Evolutionary conservation across 2,797 vertebrate genomes (phyloP).

Genomic region (Hephaestus fuliginosus): DNA sequence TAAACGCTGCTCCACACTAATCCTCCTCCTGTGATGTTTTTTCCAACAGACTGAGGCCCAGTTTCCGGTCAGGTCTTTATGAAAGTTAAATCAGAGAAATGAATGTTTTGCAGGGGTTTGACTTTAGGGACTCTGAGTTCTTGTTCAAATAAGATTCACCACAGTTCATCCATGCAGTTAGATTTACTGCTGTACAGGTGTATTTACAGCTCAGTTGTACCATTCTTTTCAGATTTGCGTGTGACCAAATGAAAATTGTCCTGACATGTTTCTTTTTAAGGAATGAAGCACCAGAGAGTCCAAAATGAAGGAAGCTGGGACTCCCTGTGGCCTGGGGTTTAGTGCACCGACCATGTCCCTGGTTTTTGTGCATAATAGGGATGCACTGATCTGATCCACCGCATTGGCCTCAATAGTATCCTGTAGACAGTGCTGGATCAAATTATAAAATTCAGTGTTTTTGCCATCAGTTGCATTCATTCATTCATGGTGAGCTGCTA

Average conservation of each 20-base stretch:
- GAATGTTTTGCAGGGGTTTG: conserved; percentile 9
- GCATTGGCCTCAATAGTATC: too few species aligned
- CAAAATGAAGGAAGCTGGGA: background rate
- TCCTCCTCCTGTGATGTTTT: conserved; percentile 45
- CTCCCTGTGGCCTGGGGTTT: too few species aligned
- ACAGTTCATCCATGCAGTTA: background rate
- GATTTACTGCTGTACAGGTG: background rate
- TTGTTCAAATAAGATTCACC: background rate
- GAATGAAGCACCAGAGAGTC: background rate
- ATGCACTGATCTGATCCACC: background rate
- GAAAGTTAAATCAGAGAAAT: conserved; percentile 9
- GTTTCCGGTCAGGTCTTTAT: conserved; percentile 13
- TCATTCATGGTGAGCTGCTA: too few species aligned
- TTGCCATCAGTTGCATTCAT: too few species aligned
- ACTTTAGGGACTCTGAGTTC: background rate
- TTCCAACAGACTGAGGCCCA: conserved; percentile 17
- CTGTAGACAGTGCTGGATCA: too few species aligned
- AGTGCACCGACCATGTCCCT: background rate
- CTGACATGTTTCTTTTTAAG: too few species aligned
- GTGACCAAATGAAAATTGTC: background rate
- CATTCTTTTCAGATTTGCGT: background rate
- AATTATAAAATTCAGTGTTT: too few species aligned
- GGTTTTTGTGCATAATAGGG: background rate
- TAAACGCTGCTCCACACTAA: conserved; percentile 29
- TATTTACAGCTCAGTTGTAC: background rate